A percentile compares a stretch with the other conserved stretches of the same genome.
Conservation (phyloP, 2,113 vertebrate genomes). For the Aythya baeri region DNA sequence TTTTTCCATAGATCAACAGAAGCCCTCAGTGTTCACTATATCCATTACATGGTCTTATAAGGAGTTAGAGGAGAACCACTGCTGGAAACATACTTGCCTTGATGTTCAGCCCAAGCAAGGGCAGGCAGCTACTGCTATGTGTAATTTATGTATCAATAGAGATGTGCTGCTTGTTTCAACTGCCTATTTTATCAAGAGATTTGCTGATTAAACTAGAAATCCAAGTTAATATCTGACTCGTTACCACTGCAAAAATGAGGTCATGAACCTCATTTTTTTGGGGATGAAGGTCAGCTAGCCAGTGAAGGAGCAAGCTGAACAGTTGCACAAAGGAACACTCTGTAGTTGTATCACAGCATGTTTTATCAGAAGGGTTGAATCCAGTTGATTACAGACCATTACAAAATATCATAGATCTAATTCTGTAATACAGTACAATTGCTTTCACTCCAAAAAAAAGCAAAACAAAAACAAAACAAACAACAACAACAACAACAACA, state of each 20-base stretch:
- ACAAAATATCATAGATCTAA: neutral
- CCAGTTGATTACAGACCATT: neutral
- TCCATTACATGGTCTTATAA: neutral
- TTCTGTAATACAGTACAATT: neutral
- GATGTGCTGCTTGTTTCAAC: neutral
- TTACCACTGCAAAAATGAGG: neutral
- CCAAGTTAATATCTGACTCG: neutral
- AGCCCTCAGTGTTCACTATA: neutral
- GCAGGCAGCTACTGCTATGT: neutral
- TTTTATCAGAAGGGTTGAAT: neutral
- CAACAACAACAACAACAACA: too few species aligned
- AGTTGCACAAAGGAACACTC: neutral
- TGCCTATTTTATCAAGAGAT: neutral
- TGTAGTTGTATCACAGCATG: neutral
- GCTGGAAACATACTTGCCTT: neutral
- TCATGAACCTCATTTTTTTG: neutral
- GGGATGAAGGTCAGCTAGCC: neutral
- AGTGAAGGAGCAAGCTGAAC: neutral
- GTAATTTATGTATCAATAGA: neutral
- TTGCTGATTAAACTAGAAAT: neutral
- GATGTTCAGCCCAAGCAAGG: fast-evolving
- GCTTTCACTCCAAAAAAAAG: neutral
- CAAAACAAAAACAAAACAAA: too few species aligned
- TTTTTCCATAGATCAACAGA: neutral
- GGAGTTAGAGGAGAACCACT: neutral